Evolutionary conservation across 2,888 invertebrate genomes (phyloP).

Genomic region (Ophion obscuratus): DNA sequence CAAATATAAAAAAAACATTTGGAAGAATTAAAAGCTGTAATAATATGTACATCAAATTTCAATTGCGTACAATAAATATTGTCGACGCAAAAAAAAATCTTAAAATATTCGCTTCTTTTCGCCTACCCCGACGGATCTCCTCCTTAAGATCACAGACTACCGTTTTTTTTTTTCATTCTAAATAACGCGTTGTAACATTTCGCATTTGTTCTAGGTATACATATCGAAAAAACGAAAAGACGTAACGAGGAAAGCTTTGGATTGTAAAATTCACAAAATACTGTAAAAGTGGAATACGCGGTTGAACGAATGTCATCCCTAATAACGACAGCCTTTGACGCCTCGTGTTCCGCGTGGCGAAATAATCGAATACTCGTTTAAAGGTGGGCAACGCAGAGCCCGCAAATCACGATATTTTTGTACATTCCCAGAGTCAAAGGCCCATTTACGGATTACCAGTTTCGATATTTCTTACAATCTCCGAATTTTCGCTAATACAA

Average conservation of each 20-base stretch:
- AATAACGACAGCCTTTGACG: neutral
- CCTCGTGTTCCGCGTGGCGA: neutral
- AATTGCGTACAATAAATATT: too few relatives aligned
- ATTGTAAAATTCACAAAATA: conserved; percentile 35
- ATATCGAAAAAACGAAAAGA: conserved; percentile 10
- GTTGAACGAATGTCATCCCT: neutral
- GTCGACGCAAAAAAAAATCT: too few relatives aligned
- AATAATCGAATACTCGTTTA: conserved; percentile 4
- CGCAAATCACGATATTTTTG: conserved; percentile 9
- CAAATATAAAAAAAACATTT: too few relatives aligned
- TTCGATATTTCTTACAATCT: neutral
- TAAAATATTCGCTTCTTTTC: too few relatives aligned
- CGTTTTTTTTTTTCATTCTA: conserved; percentile 20
- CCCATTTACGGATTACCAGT: neutral
- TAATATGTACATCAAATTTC: too few relatives aligned
- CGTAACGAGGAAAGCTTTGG: neutral
- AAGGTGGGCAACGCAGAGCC: neutral
- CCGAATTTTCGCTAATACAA: conserved; percentile 24
- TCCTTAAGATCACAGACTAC: conserved; percentile 58
- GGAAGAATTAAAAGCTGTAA: too few relatives aligned
- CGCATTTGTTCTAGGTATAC: neutral
- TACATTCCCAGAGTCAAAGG: conserved; percentile 18
- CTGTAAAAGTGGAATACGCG: conserved; percentile 40
- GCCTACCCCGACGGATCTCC: too few relatives aligned
- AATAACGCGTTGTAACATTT: conserved; percentile 4